Evolutionary conservation across 2,888 invertebrate species (phyloP).

Genomic region (Leptinotarsa tumamoca): DNA sequence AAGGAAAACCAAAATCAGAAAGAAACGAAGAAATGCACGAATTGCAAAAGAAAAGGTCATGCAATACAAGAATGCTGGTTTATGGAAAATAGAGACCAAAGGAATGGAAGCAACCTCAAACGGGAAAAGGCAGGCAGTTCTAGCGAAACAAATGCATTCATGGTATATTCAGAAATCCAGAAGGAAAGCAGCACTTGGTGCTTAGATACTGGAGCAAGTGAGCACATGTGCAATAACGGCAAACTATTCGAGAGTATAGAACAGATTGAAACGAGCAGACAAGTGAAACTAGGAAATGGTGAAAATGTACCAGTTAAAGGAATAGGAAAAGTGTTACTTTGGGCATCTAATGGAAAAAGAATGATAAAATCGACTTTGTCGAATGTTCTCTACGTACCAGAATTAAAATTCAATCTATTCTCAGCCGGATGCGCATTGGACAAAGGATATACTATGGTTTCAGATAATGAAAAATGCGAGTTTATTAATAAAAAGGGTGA

Average conservation of each 20-base stretch:
- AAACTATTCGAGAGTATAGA: constrained; percentile 20
- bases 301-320: constrained; percentile 41
- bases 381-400: constrained; percentile 44
- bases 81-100: constrained; percentile 22
- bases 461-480: constrained; percentile 44
- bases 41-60: not conserved
- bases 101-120: too few species aligned
- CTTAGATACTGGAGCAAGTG: constrained; percentile 37
- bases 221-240: constrained; percentile 37
- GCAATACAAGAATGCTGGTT: constrained; percentile 28
- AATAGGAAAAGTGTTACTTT: constrained; percentile 38
- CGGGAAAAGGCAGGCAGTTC: too few species aligned
- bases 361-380: constrained; percentile 43
- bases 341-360: constrained; percentile 48
- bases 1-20: too few species aligned
- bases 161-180: not conserved
- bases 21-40: not conserved
- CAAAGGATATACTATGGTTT: constrained; percentile 48
- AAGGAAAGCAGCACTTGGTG: constrained; percentile 29
- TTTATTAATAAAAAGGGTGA: constrained; percentile 41
- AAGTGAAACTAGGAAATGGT: not conserved
- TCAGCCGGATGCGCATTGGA: constrained; percentile 51
- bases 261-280: constrained; percentile 45
- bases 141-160: constrained; percentile 22
- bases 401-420: constrained; percentile 50